Percentiles rank a stretch among this genome's conserved stretches.
These are phyloP conservation scores for Drosophila rufa DNA, from an alignment of 1,140 invertebrate species.

Conservation along the genomic window DNA sequence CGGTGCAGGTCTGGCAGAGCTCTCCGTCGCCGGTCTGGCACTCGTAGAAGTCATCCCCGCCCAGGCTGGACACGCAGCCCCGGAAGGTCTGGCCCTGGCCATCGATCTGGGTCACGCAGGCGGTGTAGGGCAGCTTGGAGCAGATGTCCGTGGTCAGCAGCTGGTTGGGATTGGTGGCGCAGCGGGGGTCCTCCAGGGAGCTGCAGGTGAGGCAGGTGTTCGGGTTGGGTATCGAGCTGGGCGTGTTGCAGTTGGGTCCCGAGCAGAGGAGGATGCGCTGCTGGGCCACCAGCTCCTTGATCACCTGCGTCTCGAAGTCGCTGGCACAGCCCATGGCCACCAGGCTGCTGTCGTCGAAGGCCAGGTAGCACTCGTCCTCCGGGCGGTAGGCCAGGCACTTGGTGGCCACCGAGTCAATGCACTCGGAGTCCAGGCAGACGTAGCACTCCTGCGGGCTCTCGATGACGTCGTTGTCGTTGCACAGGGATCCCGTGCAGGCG, in stretches of 20 bases:
- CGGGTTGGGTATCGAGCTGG: conserved; percentile 16
- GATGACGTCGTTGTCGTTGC: conserved; percentile 57
- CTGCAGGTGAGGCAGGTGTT: conserved; percentile 64
- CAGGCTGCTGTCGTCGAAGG: conserved; percentile 45
- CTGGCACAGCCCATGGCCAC: conserved; percentile 73
- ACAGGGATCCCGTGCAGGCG: conserved; percentile 51
- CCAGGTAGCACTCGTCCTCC: conserved; percentile 67
- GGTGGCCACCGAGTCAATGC: conserved; percentile 17
- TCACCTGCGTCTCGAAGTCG: conserved; percentile 64
- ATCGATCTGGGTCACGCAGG: conserved; percentile 68
- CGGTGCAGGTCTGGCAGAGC: conserved; percentile 60
- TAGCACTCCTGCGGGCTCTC: conserved; percentile 60
- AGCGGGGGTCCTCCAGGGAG: conserved; percentile 57
- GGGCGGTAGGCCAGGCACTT: conserved; percentile 62
- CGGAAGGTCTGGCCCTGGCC: conserved; percentile 53
- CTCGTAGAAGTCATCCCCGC: conserved; percentile 46
- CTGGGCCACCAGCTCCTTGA: conserved; percentile 63
- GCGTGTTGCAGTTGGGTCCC: conserved; percentile 63
- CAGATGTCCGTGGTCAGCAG: conserved; percentile 48
- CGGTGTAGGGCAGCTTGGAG: conserved; percentile 60
- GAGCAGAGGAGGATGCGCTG: conserved; percentile 59
- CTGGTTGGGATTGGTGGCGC: conserved; percentile 75
- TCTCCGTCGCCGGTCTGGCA: conserved; percentile 54
- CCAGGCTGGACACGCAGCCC: conserved; percentile 61
- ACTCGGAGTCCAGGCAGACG: conserved; percentile 37